Evolutionary conservation across 2,888 invertebrate genomes (phyloP).

Genomic region (Cheilosia pagana): DNA sequence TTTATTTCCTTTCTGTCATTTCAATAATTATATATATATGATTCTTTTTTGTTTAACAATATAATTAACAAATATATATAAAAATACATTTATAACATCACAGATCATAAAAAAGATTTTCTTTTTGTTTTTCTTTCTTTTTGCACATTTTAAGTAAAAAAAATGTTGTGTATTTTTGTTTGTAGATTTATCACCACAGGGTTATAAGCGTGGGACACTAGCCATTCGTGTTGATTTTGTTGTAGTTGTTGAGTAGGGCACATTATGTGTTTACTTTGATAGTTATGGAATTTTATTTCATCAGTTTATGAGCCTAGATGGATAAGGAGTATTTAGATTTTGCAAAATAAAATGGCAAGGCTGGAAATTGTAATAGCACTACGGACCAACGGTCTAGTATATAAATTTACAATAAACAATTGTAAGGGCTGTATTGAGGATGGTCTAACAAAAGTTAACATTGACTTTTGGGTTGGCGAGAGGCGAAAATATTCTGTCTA

Average conservation of each 20-base stretch:
- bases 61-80: conserved; percentile 79
- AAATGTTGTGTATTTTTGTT: conserved; percentile 50
- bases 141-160: conserved; percentile 75
- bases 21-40: conserved; percentile 75
- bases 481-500: too few relatives aligned
- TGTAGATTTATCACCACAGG: conserved; percentile 35
- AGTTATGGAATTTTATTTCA: conserved; percentile 40
- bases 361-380: too few relatives aligned
- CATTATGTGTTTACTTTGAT: conserved; percentile 57
- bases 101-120: conserved; percentile 78
- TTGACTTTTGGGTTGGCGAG: too few relatives aligned
- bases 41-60: conserved; percentile 77
- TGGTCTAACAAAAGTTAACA: too few relatives aligned
- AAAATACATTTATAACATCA: conserved; percentile 79
- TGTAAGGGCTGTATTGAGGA: too few relatives aligned
- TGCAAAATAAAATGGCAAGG: too few relatives aligned
- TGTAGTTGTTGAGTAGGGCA: conserved; percentile 60
- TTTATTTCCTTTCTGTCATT: conserved; percentile 49
- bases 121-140: conserved; percentile 70
- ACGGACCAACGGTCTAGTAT: too few relatives aligned
- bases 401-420: too few relatives aligned
- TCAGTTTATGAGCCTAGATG: conserved; percentile 53
- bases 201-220: conserved; percentile 30
- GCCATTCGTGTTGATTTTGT: conserved; percentile 41
- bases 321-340: neutral